Conservation (phyloP, 2,797 vertebrate species). For the Capromys pilorides region DNA sequence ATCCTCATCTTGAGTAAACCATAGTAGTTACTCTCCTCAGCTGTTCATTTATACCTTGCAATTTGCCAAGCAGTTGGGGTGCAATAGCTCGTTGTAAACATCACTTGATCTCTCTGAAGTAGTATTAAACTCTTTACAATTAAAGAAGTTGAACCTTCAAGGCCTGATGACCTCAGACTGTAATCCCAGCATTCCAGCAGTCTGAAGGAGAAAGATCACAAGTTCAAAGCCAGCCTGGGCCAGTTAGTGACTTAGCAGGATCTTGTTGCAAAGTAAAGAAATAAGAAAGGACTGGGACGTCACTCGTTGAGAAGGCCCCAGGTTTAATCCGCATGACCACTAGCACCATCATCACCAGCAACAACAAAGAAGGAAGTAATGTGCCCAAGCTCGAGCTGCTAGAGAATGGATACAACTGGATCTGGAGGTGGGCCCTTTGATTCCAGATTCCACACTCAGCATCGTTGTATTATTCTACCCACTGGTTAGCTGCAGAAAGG, state of each 20-base stretch:
- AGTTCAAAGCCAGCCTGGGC: not conserved
- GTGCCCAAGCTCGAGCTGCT: not conserved
- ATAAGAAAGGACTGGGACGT: not conserved
- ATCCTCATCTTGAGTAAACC: not conserved
- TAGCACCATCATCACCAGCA: not conserved
- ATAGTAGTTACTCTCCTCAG: not conserved
- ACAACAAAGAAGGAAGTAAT: not conserved
- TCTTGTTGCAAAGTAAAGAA: not conserved
- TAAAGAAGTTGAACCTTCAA: not conserved
- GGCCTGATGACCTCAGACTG: not conserved
- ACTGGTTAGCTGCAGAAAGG: not conserved
- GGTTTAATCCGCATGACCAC: not conserved
- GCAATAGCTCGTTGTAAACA: not conserved
- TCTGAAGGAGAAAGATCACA: not conserved
- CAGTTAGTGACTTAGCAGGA: not conserved
- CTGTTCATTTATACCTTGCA: not conserved
- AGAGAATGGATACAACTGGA: not conserved
- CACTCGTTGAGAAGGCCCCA: not conserved
- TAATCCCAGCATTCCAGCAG: not conserved
- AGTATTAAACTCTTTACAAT: not conserved
- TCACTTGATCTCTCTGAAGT: not conserved
- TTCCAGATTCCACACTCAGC: not conserved
- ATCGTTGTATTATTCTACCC: not conserved
- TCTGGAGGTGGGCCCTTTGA: not conserved
- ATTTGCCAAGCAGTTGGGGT: not conserved